These are phyloP conservation scores for Achatina immaculata DNA, from an alignment of 1,140 invertebrate genomes.

Conservation along the genomic window DNA sequence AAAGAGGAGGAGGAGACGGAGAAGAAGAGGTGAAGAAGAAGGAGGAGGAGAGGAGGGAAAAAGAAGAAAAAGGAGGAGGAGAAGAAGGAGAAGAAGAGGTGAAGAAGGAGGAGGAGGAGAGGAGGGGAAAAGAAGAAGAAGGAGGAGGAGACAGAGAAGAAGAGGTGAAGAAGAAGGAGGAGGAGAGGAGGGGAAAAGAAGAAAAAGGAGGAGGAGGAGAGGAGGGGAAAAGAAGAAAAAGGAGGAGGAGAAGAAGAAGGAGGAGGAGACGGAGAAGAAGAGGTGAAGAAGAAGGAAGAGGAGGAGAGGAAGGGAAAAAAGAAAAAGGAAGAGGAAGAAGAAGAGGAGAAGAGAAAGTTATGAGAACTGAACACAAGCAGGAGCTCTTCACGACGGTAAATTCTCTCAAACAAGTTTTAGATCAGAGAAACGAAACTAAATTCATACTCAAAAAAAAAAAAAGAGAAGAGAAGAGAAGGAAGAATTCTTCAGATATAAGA, in stretches of 20 bases:
- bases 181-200: not conserved
- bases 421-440: too few species aligned
- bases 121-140: not conserved
- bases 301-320: not conserved
- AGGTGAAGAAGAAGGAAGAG: not conserved
- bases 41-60: not conserved
- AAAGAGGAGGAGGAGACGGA: not conserved
- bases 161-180: not conserved
- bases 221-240: not conserved
- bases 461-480: too few species aligned
- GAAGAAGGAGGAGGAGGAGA: not conserved
- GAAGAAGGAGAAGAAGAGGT: not conserved
- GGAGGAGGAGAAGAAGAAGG: not conserved
- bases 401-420: too few species aligned
- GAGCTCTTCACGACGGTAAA: too few species aligned
- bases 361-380: too few species aligned
- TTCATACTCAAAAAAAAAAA: too few species aligned
- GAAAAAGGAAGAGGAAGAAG: not conserved
- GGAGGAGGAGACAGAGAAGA: not conserved
- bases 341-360: too few species aligned
- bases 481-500: too few species aligned
- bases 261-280: not conserved
- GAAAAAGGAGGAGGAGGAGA: not conserved
- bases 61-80: not conserved
- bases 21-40: not conserved